Percentiles rank a stretch among this genome's conserved stretches.
Conservation (phyloP, 2,113 vertebrate species). For the Phylloscopus trochiloides region DNA sequence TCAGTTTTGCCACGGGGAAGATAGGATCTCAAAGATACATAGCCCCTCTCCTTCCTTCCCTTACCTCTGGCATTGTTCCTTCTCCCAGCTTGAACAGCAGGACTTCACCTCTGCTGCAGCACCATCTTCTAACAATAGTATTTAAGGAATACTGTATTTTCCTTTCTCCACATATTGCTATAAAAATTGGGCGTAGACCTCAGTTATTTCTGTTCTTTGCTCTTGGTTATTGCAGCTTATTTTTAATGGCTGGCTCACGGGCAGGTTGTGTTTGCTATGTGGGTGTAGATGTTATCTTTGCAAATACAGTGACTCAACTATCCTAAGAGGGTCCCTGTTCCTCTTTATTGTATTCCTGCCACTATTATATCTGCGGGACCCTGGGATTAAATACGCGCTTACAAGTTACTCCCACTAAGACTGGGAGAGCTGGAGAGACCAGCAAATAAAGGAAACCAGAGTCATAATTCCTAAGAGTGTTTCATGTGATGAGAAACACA, state of each 20-base stretch:
- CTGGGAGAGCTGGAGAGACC: neutral
- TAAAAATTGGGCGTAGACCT: neutral
- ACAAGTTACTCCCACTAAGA: neutral
- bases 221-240: neutral
- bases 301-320: neutral
- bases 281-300: neutral
- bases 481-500: neutral
- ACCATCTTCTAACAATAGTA: neutral
- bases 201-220: neutral
- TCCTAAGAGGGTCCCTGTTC: neutral
- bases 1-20: neutral
- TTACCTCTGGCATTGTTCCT: neutral
- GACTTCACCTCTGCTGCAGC: neutral
- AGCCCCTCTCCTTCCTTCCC: neutral
- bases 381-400: neutral
- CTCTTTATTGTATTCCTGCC: neutral
- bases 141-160: neutral
- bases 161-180: neutral
- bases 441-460: neutral
- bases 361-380: neutral
- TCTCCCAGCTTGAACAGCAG: neutral
- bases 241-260: neutral
- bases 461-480: neutral
- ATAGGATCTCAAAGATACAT: conserved; percentile 32
- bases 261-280: neutral